A percentile compares a stretch with the other conserved stretches of the same genome.
phyloP scores from a whole-genome alignment of 2,113 vertebrate genomes.

The Potamarius usumacintae region DNA sequence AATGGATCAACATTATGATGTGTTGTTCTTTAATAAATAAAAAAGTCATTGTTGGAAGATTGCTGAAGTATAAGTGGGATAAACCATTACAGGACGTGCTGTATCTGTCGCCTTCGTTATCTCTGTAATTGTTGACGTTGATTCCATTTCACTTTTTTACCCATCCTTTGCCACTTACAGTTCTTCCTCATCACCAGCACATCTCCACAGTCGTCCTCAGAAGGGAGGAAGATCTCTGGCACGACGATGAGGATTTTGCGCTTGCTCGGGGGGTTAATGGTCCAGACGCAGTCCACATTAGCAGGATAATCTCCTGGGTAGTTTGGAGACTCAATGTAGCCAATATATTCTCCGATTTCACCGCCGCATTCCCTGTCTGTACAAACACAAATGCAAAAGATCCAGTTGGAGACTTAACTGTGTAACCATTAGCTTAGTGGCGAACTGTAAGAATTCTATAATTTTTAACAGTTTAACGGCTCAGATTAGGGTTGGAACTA shows the following conservation, averaged over 20 bases:
- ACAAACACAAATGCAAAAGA: conserved; percentile 31
- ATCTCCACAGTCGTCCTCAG: conserved; percentile 95
- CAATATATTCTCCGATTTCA: conserved; percentile 94
- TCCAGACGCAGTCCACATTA: conserved; percentile 94
- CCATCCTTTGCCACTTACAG: conserved; percentile 73
- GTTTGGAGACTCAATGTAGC: conserved; percentile 98
- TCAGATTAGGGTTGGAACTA: background rate
- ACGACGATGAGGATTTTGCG: conserved; percentile 98
- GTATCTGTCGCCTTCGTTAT: background rate
- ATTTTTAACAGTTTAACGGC: background rate
- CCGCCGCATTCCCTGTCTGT: conserved; percentile 93
- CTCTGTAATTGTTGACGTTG: background rate
- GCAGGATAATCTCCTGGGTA: conserved; percentile 96
- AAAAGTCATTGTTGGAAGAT: background rate
- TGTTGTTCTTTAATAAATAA: background rate
- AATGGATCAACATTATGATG: background rate
- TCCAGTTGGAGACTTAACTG: background rate
- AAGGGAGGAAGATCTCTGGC: conserved; percentile 96
- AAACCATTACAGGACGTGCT: background rate
- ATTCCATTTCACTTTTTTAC: background rate
- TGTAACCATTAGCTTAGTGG: background rate
- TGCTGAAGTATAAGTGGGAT: background rate
- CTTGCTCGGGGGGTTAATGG: conserved; percentile 96
- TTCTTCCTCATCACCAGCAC: conserved; percentile 99
- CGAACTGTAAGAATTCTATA: background rate